These are phyloP conservation scores for Puma concolor DNA, from an alignment of 2,113 vertebrate genomes.

Conservation along the genomic window DNA sequence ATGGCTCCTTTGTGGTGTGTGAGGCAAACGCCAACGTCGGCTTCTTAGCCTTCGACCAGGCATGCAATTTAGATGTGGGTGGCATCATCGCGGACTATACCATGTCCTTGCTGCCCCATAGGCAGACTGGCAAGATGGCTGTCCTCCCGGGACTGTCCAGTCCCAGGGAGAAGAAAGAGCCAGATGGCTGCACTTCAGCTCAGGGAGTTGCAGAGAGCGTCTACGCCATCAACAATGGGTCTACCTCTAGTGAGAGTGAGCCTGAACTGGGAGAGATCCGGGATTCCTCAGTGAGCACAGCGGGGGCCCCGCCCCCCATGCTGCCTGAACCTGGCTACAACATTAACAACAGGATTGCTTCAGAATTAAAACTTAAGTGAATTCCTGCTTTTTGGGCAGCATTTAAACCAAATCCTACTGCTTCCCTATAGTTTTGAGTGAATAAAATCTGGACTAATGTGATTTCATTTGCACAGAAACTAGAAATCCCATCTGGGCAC, in stretches of 20 bases:
- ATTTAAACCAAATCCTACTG: slow-evolving; percentile 77
- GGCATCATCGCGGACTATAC: slow-evolving; percentile 93
- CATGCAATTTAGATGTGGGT: slow-evolving; percentile 93
- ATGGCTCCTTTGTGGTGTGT: slow-evolving; percentile 94
- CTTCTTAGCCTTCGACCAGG: slow-evolving; percentile 95
- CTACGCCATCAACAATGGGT: slow-evolving; percentile 91
- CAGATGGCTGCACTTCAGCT: slow-evolving; percentile 87
- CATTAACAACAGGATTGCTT: slow-evolving; percentile 92
- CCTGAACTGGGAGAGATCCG: slow-evolving; percentile 89
- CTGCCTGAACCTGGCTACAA: slow-evolving; percentile 88
- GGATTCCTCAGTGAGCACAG: slow-evolving; percentile 75
- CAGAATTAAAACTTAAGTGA: slow-evolving; percentile 93
- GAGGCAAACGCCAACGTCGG: slow-evolving; percentile 96
- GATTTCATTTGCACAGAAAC: slow-evolving; percentile 80
- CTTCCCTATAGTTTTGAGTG: slow-evolving; percentile 77
- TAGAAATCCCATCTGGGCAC: slow-evolving; percentile 76
- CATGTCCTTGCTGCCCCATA: slow-evolving; percentile 91
- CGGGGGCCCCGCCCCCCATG: slow-evolving; percentile 72
- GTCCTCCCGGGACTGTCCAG: slow-evolving; percentile 90
- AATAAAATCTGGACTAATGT: slow-evolving; percentile 74
- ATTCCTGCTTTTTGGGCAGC: slow-evolving; percentile 81
- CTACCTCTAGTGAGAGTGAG: slow-evolving; percentile 93
- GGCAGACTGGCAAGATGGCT: slow-evolving; percentile 91
- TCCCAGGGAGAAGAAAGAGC: slow-evolving; percentile 92
- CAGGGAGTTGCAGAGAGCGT: slow-evolving; percentile 85